Conservation (phyloP, 53 echinoderm and acorn worm species). For the Actinopyga echinites region DNA sequence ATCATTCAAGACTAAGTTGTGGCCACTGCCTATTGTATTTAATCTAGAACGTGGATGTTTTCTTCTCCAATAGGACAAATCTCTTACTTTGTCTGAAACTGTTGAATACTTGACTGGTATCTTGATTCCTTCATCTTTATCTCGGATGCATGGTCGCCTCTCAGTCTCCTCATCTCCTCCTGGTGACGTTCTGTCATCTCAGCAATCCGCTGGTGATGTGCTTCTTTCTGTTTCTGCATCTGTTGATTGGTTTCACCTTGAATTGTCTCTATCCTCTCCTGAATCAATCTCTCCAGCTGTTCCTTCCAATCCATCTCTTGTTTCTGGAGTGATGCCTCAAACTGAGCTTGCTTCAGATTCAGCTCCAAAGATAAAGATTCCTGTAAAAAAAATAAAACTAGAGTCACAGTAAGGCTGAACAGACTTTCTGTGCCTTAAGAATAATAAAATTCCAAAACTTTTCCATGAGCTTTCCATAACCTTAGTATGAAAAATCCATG, state of each 20-base stretch:
- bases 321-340: conserved; percentile 72
- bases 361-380: conserved; percentile 75
- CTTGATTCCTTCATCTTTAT: conserved; percentile 66
- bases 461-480: too few relatives aligned
- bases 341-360: conserved; percentile 72
- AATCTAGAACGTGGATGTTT: too few relatives aligned
- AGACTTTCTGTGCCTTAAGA: too few relatives aligned
- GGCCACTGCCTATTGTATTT: too few relatives aligned
- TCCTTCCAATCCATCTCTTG: conserved; percentile 74
- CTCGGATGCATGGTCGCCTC: conserved; percentile 58
- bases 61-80: too few relatives aligned
- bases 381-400: conserved; percentile 26
- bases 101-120: conserved; percentile 55
- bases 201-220: conserved; percentile 65
- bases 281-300: conserved; percentile 49
- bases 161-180: conserved; percentile 67
- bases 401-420: too few relatives aligned
- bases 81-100: conserved; percentile 80
- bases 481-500: too few relatives aligned
- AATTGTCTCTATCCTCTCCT: conserved; percentile 61
- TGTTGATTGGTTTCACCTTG: conserved; percentile 58
- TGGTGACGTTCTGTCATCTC: conserved; percentile 66
- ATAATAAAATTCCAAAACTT: too few relatives aligned
- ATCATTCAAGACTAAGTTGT: too few relatives aligned
- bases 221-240: conserved; percentile 60